A percentile compares a stretch with the other conserved stretches of the same genome.
These are phyloP conservation scores for Drosophila persimilis DNA, from an alignment of 1,140 invertebrate species.

Conservation along the genomic window DNA sequence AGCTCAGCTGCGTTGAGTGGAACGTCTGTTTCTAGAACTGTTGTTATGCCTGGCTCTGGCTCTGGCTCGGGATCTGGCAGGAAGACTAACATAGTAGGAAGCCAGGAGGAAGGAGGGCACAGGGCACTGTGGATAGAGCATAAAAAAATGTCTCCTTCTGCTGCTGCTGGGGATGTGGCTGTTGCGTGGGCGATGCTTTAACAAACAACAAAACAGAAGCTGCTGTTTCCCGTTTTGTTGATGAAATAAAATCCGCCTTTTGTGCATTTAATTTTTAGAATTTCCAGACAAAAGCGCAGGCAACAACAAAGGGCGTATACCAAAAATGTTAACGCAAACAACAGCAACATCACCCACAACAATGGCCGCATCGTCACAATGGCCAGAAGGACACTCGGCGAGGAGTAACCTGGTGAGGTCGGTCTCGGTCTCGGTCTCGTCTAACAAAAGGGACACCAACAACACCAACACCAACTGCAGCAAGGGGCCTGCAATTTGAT, in stretches of 20 bases:
- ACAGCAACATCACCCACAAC: constrained; percentile 66
- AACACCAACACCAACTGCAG: constrained; percentile 71
- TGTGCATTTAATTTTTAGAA: constrained; percentile 82
- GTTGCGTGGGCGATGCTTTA: constrained; percentile 76
- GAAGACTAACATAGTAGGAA: constrained; percentile 14
- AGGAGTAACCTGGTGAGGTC: constrained; percentile 62
- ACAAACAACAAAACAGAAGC: constrained; percentile 73
- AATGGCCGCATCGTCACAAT: constrained; percentile 31
- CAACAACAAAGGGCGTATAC: constrained; percentile 76
- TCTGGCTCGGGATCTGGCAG: constrained; percentile 13
- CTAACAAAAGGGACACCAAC: constrained; percentile 74
- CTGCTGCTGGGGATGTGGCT: constrained; percentile 38
- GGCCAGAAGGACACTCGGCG: constrained; percentile 62
- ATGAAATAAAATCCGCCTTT: constrained; percentile 81
- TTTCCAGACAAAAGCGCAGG: constrained; percentile 73
- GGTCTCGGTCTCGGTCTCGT: constrained; percentile 1
- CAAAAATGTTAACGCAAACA: constrained; percentile 65
- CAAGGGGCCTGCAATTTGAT: constrained; percentile 73
- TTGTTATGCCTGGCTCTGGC: constrained; percentile 52
- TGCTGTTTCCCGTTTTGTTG: constrained; percentile 79
- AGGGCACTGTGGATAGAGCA: constrained; percentile 23
- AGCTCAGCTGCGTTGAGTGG: constrained; percentile 74
- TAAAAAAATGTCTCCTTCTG: constrained; percentile 69
- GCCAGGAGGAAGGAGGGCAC: not conserved
- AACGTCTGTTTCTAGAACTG: constrained; percentile 76